Conservation (phyloP, 2,113 vertebrate genomes). For the Oplegnathus fasciatus region DNA sequence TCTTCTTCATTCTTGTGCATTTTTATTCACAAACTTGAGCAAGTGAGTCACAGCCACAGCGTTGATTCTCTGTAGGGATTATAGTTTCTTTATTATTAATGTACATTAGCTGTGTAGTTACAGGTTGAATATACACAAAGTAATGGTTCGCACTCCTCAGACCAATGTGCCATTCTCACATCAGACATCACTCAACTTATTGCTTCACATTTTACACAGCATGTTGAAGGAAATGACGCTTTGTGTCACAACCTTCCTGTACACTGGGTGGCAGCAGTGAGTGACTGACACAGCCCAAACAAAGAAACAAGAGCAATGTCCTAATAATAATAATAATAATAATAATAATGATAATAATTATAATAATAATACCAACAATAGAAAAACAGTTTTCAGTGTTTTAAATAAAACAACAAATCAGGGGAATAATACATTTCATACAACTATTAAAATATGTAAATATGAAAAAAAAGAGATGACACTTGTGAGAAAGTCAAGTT, state of each 20-base stretch:
- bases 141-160: conserved; percentile 50
- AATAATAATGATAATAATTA: conserved; percentile 9
- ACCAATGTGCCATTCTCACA: conserved; percentile 45
- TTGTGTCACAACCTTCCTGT: conserved; percentile 18
- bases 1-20: no score
- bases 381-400: conserved; percentile 28
- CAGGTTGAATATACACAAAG: conserved; percentile 64
- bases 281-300: background rate
- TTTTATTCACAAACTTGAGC: no score
- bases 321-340: conserved; percentile 10
- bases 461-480: conserved; percentile 19
- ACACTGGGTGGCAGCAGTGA: conserved; percentile 73
- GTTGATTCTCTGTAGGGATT: conserved; percentile 33
- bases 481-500: background rate
- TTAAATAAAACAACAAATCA: conserved; percentile 52
- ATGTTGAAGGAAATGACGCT: background rate
- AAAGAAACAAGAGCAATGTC: conserved; percentile 10
- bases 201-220: conserved; percentile 56
- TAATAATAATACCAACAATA: conserved; percentile 4
- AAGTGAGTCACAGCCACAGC: conserved; percentile 7
- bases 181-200: conserved; percentile 49
- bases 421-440: conserved; percentile 30
- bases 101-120: conserved; percentile 60
- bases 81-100: conserved; percentile 68
- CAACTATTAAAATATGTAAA: conserved; percentile 37